Evolutionary conservation across 2,888 invertebrate genomes (phyloP).

Genomic region (Macaria notata): DNA sequence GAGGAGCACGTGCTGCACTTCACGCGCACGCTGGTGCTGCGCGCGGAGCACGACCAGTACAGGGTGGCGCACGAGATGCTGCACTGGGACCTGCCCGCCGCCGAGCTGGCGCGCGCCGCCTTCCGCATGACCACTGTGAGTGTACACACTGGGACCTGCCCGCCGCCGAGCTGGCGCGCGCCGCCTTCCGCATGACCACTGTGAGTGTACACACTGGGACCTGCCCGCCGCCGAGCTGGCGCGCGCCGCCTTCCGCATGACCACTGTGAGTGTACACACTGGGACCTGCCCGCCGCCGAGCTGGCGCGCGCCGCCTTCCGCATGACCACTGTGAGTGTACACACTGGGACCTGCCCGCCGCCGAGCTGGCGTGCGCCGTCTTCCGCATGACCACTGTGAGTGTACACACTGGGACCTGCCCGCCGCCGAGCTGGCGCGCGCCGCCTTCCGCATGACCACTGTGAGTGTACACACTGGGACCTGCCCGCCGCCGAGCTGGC

Average conservation of each 20-base stretch:
- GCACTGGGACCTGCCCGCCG: conserved; percentile 80
- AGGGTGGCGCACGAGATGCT: conserved; percentile 86
- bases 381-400: too few species aligned
- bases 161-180: conserved; percentile 54
- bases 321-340: conserved; percentile 56
- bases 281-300: conserved; percentile 76
- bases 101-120: conserved; percentile 54
- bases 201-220: conserved; percentile 80
- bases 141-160: conserved; percentile 81
- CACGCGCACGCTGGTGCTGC: conserved; percentile 81
- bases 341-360: too few species aligned
- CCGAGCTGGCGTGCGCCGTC: too few species aligned
- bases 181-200: conserved; percentile 54
- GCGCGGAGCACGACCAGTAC: conserved; percentile 74
- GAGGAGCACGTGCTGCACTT: conserved; percentile 80
- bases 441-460: too few species aligned
- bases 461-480: too few species aligned
- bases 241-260: conserved; percentile 52
- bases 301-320: conserved; percentile 56
- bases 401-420: too few species aligned
- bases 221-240: conserved; percentile 68
- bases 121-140: conserved; percentile 61
- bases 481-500: too few species aligned
- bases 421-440: too few species aligned
- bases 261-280: conserved; percentile 69